These are phyloP conservation scores for Choreutis nemorana DNA, from an alignment of 2,888 invertebrate species.

Conservation along the genomic window DNA sequence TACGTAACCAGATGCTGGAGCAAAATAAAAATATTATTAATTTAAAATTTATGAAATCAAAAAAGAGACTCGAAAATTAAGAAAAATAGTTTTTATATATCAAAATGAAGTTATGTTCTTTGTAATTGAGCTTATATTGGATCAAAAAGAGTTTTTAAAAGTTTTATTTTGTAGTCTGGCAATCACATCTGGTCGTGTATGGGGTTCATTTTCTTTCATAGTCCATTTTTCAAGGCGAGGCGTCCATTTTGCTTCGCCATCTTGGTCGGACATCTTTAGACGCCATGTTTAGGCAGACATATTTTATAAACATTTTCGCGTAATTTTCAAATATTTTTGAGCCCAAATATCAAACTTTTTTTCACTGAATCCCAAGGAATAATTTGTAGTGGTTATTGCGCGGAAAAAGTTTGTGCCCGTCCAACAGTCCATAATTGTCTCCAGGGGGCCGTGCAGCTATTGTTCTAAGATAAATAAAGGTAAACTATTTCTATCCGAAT, in stretches of 20 bases:
- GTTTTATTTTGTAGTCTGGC: constrained; percentile 12
- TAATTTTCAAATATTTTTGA: constrained; percentile 67
- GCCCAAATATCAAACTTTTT: constrained; percentile 58
- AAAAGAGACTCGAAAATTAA: neutral
- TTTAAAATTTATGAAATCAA: no score
- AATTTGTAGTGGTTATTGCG: constrained; percentile 39
- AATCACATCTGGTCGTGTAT: constrained; percentile 18
- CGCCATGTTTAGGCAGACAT: constrained; percentile 80
- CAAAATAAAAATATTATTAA: no score
- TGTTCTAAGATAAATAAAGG: constrained; percentile 64
- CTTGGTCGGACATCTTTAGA: constrained; percentile 72
- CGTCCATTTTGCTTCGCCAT: constrained; percentile 68
- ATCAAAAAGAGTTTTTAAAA: constrained; percentile 23
- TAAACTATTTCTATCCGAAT: constrained; percentile 54
- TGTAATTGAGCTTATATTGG: constrained; percentile 4
- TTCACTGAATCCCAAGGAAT: constrained; percentile 51
- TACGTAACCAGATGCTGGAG: no score
- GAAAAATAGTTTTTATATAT: no score
- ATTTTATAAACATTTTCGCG: constrained; percentile 76
- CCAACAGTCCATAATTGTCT: constrained; percentile 53
- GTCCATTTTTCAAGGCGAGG: constrained; percentile 20
- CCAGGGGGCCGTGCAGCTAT: constrained; percentile 58
- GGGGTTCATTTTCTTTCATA: constrained; percentile 29
- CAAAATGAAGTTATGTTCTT: constrained; percentile 17
- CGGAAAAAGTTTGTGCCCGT: constrained; percentile 50